A percentile compares a stretch with the other conserved stretches of the same genome.
These are phyloP conservation scores for Barnardius zonarius DNA, from an alignment of 2,113 vertebrate species.

Conservation along the genomic window DNA sequence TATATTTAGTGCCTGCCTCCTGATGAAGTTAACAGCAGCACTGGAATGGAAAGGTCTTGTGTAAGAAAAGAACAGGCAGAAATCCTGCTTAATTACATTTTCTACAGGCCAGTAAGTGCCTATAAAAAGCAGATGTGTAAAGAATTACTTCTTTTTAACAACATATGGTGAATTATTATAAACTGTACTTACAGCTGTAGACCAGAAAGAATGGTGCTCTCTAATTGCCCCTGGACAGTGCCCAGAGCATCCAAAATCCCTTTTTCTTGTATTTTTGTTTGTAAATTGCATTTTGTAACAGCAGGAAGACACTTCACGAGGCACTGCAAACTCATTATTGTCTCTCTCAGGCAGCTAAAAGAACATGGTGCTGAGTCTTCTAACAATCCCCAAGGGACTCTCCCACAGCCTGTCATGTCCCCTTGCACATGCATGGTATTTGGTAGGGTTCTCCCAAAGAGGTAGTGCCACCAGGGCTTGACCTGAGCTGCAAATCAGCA, in stretches of 20 bases:
- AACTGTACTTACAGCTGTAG: not conserved
- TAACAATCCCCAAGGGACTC: conserved; percentile 8
- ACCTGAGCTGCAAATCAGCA: not conserved
- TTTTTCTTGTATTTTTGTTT: not conserved
- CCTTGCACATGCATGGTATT: not conserved
- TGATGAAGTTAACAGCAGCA: not conserved
- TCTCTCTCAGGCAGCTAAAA: conserved; percentile 31
- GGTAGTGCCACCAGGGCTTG: not conserved
- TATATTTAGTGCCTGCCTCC: not conserved
- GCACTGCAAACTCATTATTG: not conserved
- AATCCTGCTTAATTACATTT: conserved; percentile 50
- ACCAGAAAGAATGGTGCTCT: not conserved
- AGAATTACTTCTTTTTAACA: not conserved
- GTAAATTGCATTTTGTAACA: conserved; percentile 20
- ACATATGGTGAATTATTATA: not conserved
- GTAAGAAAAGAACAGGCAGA: conserved; percentile 10
- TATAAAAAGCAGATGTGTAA: conserved; percentile 1
- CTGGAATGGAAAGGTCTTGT: not conserved
- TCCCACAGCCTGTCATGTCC: not conserved
- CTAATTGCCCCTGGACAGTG: not conserved
- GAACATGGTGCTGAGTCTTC: not conserved
- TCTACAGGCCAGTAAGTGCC: conserved; percentile 1
- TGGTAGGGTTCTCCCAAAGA: not conserved
- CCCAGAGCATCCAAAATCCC: not conserved
- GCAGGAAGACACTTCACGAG: not conserved